Evolutionary conservation across 1,140 invertebrate genomes (phyloP).

Genomic region (Anagrus nilaparvatae): DNA sequence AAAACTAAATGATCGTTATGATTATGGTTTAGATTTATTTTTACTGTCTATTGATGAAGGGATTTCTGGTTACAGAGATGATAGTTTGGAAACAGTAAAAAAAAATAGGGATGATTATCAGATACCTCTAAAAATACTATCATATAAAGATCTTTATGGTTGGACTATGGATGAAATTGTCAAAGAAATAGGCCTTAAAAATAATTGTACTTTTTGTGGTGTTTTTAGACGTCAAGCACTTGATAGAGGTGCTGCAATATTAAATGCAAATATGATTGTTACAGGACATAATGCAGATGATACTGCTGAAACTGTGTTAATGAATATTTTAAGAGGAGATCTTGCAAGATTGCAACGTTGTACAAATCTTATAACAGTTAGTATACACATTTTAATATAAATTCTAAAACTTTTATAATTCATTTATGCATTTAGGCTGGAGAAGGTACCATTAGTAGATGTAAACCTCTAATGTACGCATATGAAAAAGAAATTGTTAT

Average conservation of each 20-base stretch:
- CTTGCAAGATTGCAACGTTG: conserved; percentile 86
- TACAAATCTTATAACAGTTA: conserved; percentile 79
- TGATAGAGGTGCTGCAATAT: conserved; percentile 80
- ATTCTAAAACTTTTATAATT: conserved; percentile 2
- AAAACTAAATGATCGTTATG: conserved; percentile 79
- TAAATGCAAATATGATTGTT: conserved; percentile 87
- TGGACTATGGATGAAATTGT: conserved; percentile 99
- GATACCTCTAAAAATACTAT: conserved; percentile 90
- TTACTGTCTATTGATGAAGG: conserved; percentile 98
- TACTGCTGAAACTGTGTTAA: conserved; percentile 95
- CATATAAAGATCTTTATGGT: conserved; percentile 97
- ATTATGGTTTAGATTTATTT: conserved; percentile 86
- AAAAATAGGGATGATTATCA: conserved; percentile 88
- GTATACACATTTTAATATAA: conserved; percentile 12
- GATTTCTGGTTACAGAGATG: conserved; percentile 82
- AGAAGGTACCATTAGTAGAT: conserved; percentile 81
- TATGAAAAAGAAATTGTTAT: conserved; percentile 99
- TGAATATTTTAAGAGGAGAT: conserved; percentile 97
- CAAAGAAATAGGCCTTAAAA: conserved; percentile 86
- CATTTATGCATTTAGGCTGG: conserved; percentile 51
- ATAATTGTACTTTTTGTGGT: conserved; percentile 99
- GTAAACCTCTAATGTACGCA: conserved; percentile 96
- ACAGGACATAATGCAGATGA: conserved; percentile 99
- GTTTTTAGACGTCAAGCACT: conserved; percentile 94
- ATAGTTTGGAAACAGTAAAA: conserved; percentile 95